Evolutionary conservation across 2,113 vertebrate genomes (phyloP), one percentile per base, ranked within the genome.

Genomic region (Tychaedon coryphoeus): DNA sequence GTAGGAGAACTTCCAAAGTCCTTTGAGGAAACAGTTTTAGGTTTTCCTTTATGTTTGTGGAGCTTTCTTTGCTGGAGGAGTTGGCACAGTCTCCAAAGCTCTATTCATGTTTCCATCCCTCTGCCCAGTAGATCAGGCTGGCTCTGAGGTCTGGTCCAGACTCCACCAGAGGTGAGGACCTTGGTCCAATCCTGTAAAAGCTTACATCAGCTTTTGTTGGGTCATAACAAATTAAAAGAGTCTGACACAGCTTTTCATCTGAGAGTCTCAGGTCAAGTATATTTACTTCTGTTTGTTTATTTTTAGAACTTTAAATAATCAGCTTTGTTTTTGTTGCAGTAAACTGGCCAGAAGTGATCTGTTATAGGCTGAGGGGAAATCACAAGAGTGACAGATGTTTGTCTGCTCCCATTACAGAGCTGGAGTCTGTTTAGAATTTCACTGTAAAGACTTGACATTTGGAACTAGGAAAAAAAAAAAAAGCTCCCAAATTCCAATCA

Each of bases 321-420:
- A 53, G 81, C 76, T 97, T 94, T 97, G 91, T 95, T 97, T 97
- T 97, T 82, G 61, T 95, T 96, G 88, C 57, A 87, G 71, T 97
- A 97, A 96, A 96, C 85, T 91, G 88, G 77, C 73, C 90, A 96
- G 64, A 95, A 96, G 90, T 79, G 72, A 94, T 83, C 86, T 95
- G 79, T 96, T 97, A 90, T 71, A 72, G 89, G 88, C 86, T 71
- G 61, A 80, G 91, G 43, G 89, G 92, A 96, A 96, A 69, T 93
- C 36, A 25, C 87, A 43, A 19, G 51, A 90, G 38, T 80, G 94
- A 42, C 90, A 91, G 91, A 79, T 97, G 75, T 90, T 96, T 97
- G 95, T 92, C 70, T 96, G 93, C 94, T 78, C 88, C 89, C 62
- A 53, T 92, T 86, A 88, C 15, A 54, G 57, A 92, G 81, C 91